Conservation (phyloP, 2,113 vertebrate genomes). For the Crocuta crocuta region DNA sequence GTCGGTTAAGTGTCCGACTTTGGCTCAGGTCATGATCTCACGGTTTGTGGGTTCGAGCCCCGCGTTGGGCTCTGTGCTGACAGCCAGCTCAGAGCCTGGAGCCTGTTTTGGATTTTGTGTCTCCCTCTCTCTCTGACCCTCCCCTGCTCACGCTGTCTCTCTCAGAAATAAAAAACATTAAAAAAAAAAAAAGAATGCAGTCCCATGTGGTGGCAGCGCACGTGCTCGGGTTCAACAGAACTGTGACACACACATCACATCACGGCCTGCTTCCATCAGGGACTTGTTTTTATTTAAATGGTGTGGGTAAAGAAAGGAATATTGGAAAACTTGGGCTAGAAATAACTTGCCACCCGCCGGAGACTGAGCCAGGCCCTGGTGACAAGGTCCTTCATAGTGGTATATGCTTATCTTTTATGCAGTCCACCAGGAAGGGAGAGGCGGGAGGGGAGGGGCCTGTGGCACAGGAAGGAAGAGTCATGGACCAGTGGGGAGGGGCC, state of each 20-base stretch:
- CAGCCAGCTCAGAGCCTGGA: too few relatives aligned
- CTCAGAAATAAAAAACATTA: too few relatives aligned
- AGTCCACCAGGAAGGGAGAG: neutral
- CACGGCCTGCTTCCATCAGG: neutral
- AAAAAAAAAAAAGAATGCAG: neutral
- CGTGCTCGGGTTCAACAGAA: fast-evolving
- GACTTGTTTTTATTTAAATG: neutral
- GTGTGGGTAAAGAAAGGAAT: neutral
- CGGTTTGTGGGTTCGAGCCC: too few relatives aligned
- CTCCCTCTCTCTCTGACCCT: too few relatives aligned
- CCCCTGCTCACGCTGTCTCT: neutral
- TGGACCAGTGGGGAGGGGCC: too few relatives aligned
- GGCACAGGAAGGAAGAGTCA: fast-evolving
- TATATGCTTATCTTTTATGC: too few relatives aligned
- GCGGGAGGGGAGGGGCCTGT: too few relatives aligned
- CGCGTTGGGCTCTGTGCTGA: too few relatives aligned
- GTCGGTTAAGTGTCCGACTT: too few relatives aligned
- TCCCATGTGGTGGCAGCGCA: fast-evolving
- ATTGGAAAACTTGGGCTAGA: neutral
- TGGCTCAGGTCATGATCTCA: too few relatives aligned
- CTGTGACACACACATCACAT: fast-evolving
- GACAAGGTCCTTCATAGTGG: neutral
- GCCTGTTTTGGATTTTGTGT: too few relatives aligned
- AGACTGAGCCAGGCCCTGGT: neutral
- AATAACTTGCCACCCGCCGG: neutral